Evolutionary conservation across 2,113 vertebrate genomes (phyloP).

Genomic region (Rissa tridactyla): DNA sequence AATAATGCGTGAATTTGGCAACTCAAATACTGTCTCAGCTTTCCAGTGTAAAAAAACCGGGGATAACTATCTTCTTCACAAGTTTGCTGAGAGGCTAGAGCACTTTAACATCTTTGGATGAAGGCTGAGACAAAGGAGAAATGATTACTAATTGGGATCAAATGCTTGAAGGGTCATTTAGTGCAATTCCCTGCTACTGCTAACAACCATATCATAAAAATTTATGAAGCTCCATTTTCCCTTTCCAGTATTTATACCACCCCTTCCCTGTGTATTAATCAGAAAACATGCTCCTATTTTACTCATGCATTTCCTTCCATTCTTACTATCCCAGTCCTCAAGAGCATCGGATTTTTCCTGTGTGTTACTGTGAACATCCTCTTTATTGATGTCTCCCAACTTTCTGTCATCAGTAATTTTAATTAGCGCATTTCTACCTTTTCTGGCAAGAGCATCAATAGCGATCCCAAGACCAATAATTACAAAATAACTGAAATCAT

Average conservation of each 20-base stretch:
- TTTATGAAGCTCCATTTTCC: neutral
- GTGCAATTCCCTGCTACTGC: neutral
- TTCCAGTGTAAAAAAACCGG: neutral
- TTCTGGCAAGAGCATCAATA: conserved; percentile 1
- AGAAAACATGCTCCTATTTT: neutral
- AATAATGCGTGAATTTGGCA: neutral
- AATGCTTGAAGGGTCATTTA: neutral
- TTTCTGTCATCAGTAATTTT: conserved; percentile 16
- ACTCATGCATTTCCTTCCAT: neutral
- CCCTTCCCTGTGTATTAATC: neutral
- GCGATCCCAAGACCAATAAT: neutral
- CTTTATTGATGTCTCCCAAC: neutral
- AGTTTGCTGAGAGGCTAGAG: neutral
- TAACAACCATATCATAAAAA: neutral
- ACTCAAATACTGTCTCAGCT: neutral
- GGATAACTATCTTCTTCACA: neutral
- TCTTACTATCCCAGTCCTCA: neutral
- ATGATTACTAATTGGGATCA: neutral
- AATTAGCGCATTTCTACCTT: neutral
- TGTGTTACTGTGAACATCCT: neutral
- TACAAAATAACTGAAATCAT: neutral
- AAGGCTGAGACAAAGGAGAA: neutral
- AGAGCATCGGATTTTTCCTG: neutral
- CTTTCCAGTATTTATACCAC: neutral
- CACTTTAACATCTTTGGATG: neutral